phyloP scores from a whole-genome alignment of 2,888 invertebrate genomes.

The Lepetodrilus schrolli region DNA sequence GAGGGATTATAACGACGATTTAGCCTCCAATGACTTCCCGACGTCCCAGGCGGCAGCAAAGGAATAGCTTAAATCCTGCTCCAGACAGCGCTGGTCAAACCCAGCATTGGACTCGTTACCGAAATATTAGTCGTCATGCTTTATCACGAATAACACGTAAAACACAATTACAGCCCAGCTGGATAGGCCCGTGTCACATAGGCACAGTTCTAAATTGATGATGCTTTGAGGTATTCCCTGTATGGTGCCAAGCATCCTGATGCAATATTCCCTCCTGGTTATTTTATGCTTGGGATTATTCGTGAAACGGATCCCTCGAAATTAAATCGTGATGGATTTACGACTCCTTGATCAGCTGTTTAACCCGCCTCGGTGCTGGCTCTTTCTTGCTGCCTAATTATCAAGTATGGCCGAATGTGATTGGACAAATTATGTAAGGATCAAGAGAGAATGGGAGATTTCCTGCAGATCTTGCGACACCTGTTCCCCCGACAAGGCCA shows the following conservation, averaged over 20 bases:
- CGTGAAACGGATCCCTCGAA: too few relatives aligned
- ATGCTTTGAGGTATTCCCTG: too few relatives aligned
- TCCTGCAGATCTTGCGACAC: neutral
- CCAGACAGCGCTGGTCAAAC: neutral
- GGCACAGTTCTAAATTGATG: too few relatives aligned
- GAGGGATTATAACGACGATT: neutral
- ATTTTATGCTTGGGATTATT: too few relatives aligned
- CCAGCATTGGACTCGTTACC: too few relatives aligned
- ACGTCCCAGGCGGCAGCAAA: neutral
- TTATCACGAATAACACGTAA: too few relatives aligned
- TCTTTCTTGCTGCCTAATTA: neutral
- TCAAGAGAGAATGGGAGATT: neutral
- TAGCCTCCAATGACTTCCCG: neutral
- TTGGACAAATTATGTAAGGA: conserved; percentile 9
- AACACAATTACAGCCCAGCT: too few relatives aligned
- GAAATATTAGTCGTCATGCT: too few relatives aligned
- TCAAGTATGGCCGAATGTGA: neutral
- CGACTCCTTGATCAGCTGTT: neutral
- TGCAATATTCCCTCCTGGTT: too few relatives aligned
- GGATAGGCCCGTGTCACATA: too few relatives aligned
- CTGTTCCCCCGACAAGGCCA: neutral
- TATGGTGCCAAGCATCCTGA: too few relatives aligned
- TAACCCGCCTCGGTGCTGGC: neutral
- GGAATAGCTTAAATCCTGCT: neutral
- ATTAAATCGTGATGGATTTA: neutral